phyloP scores from a whole-genome alignment of 2,888 invertebrate genomes.

The Apoderus coryli region DNA sequence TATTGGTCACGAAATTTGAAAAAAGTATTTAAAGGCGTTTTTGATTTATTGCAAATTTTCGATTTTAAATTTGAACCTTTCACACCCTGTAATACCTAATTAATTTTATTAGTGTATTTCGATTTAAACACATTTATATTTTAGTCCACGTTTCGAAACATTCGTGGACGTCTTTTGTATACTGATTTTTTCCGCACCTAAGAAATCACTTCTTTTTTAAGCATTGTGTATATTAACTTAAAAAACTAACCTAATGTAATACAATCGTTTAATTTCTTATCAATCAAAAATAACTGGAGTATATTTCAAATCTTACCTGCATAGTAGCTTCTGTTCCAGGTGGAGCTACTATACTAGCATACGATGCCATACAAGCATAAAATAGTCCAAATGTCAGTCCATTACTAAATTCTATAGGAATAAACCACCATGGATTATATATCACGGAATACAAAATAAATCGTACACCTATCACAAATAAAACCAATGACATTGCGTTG shows the following conservation, averaged over 20 bases:
- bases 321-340: conserved; percentile 76
- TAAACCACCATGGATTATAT: conserved; percentile 66
- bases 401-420: conserved; percentile 75
- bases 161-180: conserved; percentile 1
- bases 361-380: conserved; percentile 78
- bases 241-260: too few relatives aligned
- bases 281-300: conserved; percentile 1
- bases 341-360: conserved; percentile 70
- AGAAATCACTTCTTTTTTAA: neutral
- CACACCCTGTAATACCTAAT: too few relatives aligned
- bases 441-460: conserved; percentile 71
- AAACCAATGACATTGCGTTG: conserved; percentile 68
- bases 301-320: conserved; percentile 44
- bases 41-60: too few relatives aligned
- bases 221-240: neutral
- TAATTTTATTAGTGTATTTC: too few relatives aligned
- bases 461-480: conserved; percentile 64
- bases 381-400: conserved; percentile 81
- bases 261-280: too few relatives aligned
- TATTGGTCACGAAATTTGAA: too few relatives aligned
- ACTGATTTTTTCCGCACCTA: neutral
- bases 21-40: too few relatives aligned
- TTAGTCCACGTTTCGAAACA: too few relatives aligned
- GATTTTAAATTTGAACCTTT: too few relatives aligned
- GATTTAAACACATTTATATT: too few relatives aligned